These are phyloP conservation scores for Drepana falcataria DNA, from an alignment of 2,888 invertebrate genomes.

Conservation along the genomic window DNA sequence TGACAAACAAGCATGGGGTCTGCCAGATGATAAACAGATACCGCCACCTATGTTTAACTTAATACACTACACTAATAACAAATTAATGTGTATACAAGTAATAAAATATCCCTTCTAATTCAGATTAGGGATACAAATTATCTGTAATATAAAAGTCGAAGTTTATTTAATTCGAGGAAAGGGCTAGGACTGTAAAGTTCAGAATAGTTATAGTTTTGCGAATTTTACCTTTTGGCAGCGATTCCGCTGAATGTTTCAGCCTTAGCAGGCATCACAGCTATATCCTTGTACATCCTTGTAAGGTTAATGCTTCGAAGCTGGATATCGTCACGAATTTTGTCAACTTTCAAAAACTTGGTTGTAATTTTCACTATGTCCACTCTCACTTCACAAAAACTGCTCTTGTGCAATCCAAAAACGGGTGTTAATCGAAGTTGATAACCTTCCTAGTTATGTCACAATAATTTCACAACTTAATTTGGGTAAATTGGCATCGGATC, in stretches of 20 bases:
- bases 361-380: constrained; percentile 44
- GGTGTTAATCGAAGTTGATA: constrained; percentile 22
- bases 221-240: constrained; percentile 64
- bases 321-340: constrained; percentile 47
- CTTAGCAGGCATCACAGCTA: constrained; percentile 61
- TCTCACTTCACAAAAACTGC: constrained; percentile 39
- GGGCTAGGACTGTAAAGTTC: too few relatives aligned
- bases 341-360: constrained; percentile 33
- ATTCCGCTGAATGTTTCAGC: constrained; percentile 68
- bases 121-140: too few relatives aligned
- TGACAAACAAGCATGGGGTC: too few relatives aligned
- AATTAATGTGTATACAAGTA: too few relatives aligned
- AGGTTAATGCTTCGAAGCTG: constrained; percentile 55
- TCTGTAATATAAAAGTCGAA: too few relatives aligned
- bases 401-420: constrained; percentile 38
- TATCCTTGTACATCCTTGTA: constrained; percentile 66
- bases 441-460: constrained; percentile 59
- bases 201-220: too few relatives aligned
- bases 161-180: too few relatives aligned
- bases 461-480: constrained; percentile 62
- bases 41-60: too few relatives aligned
- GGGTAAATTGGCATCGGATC: constrained; percentile 38
- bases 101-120: too few relatives aligned
- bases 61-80: too few relatives aligned
- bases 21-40: too few relatives aligned